A percentile compares a stretch with the other conserved stretches of the same genome.
phyloP scores from a whole-genome alignment of 2,888 invertebrate species.

The Drosophila siamana region DNA sequence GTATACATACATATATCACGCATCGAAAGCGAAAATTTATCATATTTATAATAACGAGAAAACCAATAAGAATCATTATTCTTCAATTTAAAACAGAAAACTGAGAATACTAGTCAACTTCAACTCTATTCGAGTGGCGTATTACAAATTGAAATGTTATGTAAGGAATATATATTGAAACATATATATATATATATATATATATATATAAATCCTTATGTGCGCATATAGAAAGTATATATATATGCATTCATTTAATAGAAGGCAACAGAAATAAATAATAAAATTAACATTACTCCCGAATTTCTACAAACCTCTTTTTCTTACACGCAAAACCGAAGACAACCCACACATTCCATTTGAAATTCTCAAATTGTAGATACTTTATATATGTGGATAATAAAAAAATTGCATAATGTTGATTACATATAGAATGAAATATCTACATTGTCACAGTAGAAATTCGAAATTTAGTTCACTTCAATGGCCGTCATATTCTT shows the following conservation, averaged over 20 bases:
- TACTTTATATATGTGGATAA: too few species aligned
- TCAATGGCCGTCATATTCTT: background rate
- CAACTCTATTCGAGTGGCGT: slow-evolving; percentile 33
- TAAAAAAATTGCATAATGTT: too few species aligned
- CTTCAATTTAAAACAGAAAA: slow-evolving; percentile 44
- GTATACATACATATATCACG: slow-evolving; percentile 20
- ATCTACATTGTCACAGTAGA: too few species aligned
- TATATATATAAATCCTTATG: slow-evolving; percentile 18
- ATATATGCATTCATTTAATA: slow-evolving; percentile 45
- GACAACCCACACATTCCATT: too few species aligned
- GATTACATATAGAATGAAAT: too few species aligned
- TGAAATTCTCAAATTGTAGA: too few species aligned
- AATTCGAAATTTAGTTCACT: too few species aligned
- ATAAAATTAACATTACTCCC: slow-evolving; percentile 1
- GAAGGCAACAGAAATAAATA: slow-evolving; percentile 40
- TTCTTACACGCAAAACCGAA: too few species aligned
- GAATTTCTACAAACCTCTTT: background rate
- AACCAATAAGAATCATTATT: slow-evolving; percentile 18
- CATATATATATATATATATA: slow-evolving; percentile 9
- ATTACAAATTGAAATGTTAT: slow-evolving; percentile 30
- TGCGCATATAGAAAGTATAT: slow-evolving; percentile 14
- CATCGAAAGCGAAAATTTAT: slow-evolving; percentile 43
- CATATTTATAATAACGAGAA: slow-evolving; percentile 23
- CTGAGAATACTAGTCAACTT: slow-evolving; percentile 65
- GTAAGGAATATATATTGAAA: too few species aligned